phyloP scores from a whole-genome alignment of 2,113 vertebrate genomes.

The Oryzias javanicus region DNA sequence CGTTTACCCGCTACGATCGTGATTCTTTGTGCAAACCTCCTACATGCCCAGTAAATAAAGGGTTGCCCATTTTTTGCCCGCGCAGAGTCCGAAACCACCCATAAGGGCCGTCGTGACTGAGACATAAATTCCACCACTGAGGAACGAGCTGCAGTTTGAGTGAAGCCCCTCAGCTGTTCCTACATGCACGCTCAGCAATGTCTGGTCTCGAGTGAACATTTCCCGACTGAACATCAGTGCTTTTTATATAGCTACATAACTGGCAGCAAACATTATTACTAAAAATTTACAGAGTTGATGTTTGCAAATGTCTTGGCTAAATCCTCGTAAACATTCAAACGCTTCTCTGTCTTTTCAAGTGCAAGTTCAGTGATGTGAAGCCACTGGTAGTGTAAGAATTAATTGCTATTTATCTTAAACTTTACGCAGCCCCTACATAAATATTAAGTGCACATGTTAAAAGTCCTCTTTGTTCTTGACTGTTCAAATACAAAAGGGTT shows the following conservation, averaged over 20 bases:
- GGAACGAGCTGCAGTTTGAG: slow-evolving; percentile 37
- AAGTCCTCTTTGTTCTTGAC: background rate
- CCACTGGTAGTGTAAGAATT: slow-evolving; percentile 12
- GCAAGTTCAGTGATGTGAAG: slow-evolving; percentile 6
- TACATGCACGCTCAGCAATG: slow-evolving; percentile 35
- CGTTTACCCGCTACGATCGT: too few species aligned
- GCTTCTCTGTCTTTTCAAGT: background rate
- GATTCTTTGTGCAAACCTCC: too few species aligned
- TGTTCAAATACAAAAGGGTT: slow-evolving; percentile 1
- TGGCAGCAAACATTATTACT: background rate
- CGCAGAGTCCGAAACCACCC: background rate
- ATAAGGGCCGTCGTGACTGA: slow-evolving; percentile 36
- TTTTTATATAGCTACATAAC: slow-evolving; percentile 13
- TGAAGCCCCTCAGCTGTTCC: slow-evolving; percentile 55
- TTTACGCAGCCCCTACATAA: slow-evolving; percentile 2
- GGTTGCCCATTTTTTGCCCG: too few species aligned
- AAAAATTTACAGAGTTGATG: too few species aligned
- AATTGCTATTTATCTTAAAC: slow-evolving; percentile 24
- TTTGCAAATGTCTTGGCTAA: too few species aligned
- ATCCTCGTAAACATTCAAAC: too few species aligned
- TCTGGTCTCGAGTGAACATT: slow-evolving; percentile 49
- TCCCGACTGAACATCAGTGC: slow-evolving; percentile 25
- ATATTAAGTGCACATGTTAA: background rate
- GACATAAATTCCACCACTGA: slow-evolving; percentile 40
- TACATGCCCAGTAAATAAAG: too few species aligned